Evolutionary conservation across 2,888 invertebrate species (phyloP), one percentile per base, ranked within the genome.

Genomic region (Aspidiotus destructor): DNA sequence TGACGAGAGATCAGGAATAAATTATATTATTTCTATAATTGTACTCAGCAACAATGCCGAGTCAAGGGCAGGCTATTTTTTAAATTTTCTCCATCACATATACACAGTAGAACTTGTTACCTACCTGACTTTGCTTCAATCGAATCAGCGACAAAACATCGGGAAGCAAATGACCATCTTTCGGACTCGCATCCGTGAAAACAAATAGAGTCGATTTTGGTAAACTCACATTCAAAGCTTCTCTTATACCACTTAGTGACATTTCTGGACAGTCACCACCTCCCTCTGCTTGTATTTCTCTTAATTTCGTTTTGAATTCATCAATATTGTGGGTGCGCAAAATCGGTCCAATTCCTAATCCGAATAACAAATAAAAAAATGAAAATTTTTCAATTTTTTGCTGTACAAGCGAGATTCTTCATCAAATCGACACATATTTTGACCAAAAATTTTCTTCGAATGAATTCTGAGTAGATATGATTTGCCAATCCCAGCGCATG

Each of bases 181-280:
- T 84, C 0, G 88, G 83, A 0, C 85, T 81, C 1, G 88, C 88
- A 74, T 89, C 88, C 2, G 88, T 88, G 76, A 89, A 88, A 41
- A 88, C 87, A 74, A 87, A 89, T 53, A 88, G 79, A 75, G 83
- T 86, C 0, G 88, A 88, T 69, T 82, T 79, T 0, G 87, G 85
- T 13, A 83, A 78, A 54, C 85, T 83, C 10, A 81, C 81, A 73
- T 84, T 81, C 44, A 89, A 77, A 0, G 88, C 88, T 70, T 82
- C 76, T 68, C 81, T 80, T 53, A 87, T 83, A n/a, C 86, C 88
- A 0, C 81, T 80, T 8, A 87, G 76, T 0, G 85, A 82, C 80
- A 83, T 86, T 77, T 88, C 88, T 0, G 88, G 87, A 74, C 89
- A 89, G 75, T 87, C 87, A 0, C 85, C 86, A 0, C 88, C 88